Percentiles rank a stretch among this genome's conserved stretches.
phyloP scores from a whole-genome alignment of 2,113 vertebrate species.

The Chaetura pelagica region DNA sequence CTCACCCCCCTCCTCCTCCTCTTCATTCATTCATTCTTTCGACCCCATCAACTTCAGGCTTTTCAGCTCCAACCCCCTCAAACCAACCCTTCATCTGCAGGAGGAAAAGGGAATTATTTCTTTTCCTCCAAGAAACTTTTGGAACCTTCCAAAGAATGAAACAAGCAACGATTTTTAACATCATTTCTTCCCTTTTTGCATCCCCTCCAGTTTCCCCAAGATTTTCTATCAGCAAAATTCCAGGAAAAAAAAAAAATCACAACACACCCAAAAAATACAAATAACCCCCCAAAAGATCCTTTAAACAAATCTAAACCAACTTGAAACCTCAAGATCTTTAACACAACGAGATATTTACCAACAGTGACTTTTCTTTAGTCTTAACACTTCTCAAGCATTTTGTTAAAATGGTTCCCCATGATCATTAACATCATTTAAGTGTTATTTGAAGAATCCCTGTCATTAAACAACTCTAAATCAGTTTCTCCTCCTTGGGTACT shows the following conservation, averaged over 20 bases:
- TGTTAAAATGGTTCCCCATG: neutral
- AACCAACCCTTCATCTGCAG: neutral
- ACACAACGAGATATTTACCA: neutral
- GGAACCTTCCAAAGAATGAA: neutral
- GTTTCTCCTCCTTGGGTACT: neutral
- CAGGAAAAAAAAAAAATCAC: neutral
- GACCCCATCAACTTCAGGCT: neutral
- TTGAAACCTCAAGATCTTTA: neutral
- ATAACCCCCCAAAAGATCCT: neutral
- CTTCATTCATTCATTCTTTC: slow-evolving; percentile 44
- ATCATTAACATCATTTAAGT: neutral
- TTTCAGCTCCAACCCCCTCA: neutral
- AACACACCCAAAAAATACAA: neutral
- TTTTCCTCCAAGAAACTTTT: neutral
- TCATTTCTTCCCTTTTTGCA: neutral
- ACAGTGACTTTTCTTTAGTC: neutral
- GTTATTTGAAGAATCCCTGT: neutral
- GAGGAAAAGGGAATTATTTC: neutral
- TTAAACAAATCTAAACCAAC: neutral
- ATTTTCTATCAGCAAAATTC: neutral
- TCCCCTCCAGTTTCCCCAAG: neutral
- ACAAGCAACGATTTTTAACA: neutral
- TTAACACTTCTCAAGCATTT: neutral
- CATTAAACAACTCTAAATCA: neutral
- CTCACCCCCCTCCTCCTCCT: neutral